Evolutionary conservation across 2,113 vertebrate species (phyloP), one percentile per base, ranked within the genome.

Genomic region (Henicopernis longicauda): DNA sequence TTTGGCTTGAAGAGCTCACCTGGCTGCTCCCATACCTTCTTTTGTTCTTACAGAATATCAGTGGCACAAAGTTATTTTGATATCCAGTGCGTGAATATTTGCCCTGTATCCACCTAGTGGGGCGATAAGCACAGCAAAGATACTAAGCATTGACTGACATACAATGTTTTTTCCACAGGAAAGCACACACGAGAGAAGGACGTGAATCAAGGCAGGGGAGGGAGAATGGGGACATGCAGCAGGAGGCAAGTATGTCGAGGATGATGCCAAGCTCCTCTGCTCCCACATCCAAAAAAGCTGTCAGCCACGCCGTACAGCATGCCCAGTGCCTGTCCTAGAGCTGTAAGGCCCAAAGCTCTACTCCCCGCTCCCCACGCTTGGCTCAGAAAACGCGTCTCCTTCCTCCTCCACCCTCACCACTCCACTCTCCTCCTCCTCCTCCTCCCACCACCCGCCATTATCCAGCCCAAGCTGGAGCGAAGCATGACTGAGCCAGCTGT

Each of bases 401-500:
- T 82, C 49, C 26, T 90, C 26, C 11, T 85, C 38, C 1, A 0
- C 23, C 26, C 6, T 82, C 7, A 0, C 2, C 26, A 40, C 26
- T 17, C 55, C 9, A 13, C 23, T 72, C 31, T 79, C 44, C 88
- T 72, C 31, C 42, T 87, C 36, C 42, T 72, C 31, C 42, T 87
- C 36, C 42, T 79, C 44, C 88, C n/a, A 5, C 29, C 7, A 1
- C 52, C 26, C 4, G 0, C 16, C 2, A 0, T 22, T 52, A 40
- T 82, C 36, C 16, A 57, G 38, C 27, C 7, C 47, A 32, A 63
- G 7, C 11, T 26, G 50, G 20, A 84, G 22, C 9, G 1, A 54
- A 74, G 2, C 2, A 0, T 27, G 40, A 23, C 44, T 65, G 18
- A 0, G 0, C 21, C 42, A 63, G 5, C 34, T 34, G 49, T 0